These are phyloP conservation scores for Notoglanidium macrostoma DNA, from an alignment of 2,797 vertebrate genomes.

Conservation along the genomic window DNA sequence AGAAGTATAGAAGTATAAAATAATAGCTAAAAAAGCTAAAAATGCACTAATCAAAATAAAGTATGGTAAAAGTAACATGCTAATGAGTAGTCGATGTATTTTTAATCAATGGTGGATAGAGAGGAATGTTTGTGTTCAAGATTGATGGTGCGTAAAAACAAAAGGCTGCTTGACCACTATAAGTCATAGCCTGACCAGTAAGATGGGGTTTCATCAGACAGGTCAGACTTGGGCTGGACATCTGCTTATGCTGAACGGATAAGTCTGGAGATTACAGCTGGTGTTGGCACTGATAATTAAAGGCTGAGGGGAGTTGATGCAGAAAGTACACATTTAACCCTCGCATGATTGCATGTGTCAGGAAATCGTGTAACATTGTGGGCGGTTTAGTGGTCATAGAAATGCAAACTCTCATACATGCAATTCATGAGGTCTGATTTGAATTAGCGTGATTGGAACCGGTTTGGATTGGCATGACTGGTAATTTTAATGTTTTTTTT, in stretches of 20 bases:
- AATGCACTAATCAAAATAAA: neutral
- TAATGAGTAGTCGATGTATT: neutral
- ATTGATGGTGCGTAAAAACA: neutral
- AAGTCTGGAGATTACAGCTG: constrained; percentile 27
- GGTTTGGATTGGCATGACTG: neutral
- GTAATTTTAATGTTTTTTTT: neutral
- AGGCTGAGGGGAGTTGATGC: constrained; percentile 1
- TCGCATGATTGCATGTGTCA: neutral
- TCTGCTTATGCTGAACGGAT: constrained; percentile 29
- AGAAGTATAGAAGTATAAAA: neutral
- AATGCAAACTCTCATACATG: neutral
- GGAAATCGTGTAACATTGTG: neutral
- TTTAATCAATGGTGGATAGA: neutral
- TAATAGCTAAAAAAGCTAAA: neutral
- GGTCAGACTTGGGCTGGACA: constrained; percentile 22
- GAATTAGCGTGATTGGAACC: neutral
- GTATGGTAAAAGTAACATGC: neutral
- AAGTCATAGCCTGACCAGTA: neutral
- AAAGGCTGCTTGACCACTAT: neutral
- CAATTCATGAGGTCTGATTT: neutral
- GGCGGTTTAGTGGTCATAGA: neutral
- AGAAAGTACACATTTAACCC: constrained; percentile 10
- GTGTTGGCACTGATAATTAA: neutral
- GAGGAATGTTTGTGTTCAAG: neutral
- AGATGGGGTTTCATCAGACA: constrained; percentile 38